Evolutionary conservation across 1,140 invertebrate species (phyloP), one percentile per base, ranked within the genome.

Genomic region (Brachionus koreanus): DNA sequence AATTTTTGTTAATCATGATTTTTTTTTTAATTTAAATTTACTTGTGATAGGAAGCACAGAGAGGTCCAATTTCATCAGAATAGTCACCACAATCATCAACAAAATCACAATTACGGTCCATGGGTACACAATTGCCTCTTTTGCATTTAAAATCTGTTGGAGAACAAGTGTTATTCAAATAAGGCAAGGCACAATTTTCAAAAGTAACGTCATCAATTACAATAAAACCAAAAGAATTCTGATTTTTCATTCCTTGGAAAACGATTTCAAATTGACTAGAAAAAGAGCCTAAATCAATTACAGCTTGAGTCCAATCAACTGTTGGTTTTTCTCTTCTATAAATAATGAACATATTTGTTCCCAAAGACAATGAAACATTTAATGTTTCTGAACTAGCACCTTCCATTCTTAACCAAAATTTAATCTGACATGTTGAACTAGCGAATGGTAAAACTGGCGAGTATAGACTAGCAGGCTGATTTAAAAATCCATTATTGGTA

Each of bases 351-450:
- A 33, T 79, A 13, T 79, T 49, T 23, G 35, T 12, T 7, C 6
- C 39, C 35, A 79, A 23, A 29, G 29, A 42, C 85, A 86, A 85
- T 9, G 89, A 91, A 0, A 89, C 89, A 82, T 86, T 86, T 13
- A 79, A 43, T 5, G 23, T 19, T 37, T 42, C 49, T 3, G 13
- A 29, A 29, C 19, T 37, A 7, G 5, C 65, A n/a, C 93, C 93
- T 85, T 91, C 93, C 93, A 94, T 94, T 85, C 94, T 93, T 85
- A 90, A 92, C 90, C 91, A 94, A 86, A 94, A 93, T 16, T 82
- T 82, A 16, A 90, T 89, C 75, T 93, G 92, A 84, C 93, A 93
- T 16, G 90, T 90, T 35, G 79, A 65, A 25, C 57, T 67, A 7
- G 57, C 43, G 23, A 72, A 82, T 69, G 61, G 61, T 12, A 65